These are phyloP conservation scores for Nebria brevicollis DNA, from an alignment of 2,888 invertebrate species.

Conservation along the genomic window DNA sequence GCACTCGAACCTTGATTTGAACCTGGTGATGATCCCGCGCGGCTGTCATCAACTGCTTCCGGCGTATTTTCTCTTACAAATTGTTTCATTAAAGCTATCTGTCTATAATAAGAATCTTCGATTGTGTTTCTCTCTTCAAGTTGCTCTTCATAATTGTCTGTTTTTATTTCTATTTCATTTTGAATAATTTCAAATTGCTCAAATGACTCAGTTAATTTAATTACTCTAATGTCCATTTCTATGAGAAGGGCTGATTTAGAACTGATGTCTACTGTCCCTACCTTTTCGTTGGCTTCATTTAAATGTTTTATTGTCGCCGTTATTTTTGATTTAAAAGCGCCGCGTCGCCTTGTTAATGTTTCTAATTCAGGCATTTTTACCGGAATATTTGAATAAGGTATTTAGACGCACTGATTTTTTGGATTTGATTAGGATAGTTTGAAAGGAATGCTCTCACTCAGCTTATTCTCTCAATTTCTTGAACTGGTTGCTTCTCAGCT, in stretches of 20 bases:
- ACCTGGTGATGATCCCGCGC: not conserved
- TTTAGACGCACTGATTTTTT: too few relatives aligned
- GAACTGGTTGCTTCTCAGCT: too few relatives aligned
- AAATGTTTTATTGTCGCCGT: not conserved
- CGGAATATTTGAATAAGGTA: too few relatives aligned
- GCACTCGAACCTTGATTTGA: not conserved
- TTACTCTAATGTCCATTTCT: not conserved
- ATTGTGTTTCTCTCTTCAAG: too few relatives aligned
- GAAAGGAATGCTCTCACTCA: too few relatives aligned
- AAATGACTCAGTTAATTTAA: not conserved
- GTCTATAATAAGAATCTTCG: not conserved
- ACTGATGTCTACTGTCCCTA: not conserved
- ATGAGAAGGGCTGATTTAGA: not conserved
- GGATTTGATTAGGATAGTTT: too few relatives aligned
- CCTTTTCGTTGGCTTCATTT: not conserved
- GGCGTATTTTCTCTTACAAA: not conserved
- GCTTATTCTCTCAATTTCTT: too few relatives aligned
- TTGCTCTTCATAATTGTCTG: too few relatives aligned
- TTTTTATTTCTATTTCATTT: slow-evolving; percentile 8
- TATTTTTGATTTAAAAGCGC: slow-evolving; percentile 5
- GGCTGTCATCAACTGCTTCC: not conserved
- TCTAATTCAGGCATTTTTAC: not conserved
- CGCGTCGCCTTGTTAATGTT: not conserved
- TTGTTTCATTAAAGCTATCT: not conserved
- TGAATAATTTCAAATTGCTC: slow-evolving; percentile 7